Evolutionary conservation across 2,113 vertebrate species (phyloP).

Genomic region (Casuarius casuarius): DNA sequence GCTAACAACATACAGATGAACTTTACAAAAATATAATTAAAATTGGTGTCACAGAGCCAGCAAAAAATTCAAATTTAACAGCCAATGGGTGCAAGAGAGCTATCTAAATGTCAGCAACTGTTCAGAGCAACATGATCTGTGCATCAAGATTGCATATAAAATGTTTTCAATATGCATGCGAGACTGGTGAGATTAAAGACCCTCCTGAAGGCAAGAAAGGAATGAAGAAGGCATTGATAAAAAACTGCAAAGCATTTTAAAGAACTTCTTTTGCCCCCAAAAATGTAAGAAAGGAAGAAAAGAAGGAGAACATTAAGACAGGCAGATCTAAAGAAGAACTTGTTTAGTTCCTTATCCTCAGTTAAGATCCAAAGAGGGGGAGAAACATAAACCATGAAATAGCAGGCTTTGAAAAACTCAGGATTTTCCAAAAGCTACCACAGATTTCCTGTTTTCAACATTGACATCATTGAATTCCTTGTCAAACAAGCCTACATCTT

Average conservation of each 20-base stretch:
- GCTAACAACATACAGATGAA: background rate
- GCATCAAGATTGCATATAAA: background rate
- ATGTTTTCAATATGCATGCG: background rate
- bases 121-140: background rate
- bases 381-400: background rate
- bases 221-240: background rate
- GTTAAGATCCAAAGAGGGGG: background rate
- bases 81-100: background rate
- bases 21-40: background rate
- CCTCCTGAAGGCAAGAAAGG: background rate
- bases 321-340: background rate
- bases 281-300: background rate
- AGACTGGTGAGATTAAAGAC: background rate
- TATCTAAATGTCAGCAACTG: slow-evolving; percentile 17
- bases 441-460: background rate
- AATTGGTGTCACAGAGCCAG: background rate
- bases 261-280: background rate
- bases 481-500: background rate
- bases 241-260: background rate
- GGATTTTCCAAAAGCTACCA: background rate
- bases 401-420: background rate
- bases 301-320: background rate
- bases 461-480: background rate
- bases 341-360: background rate
- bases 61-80: background rate